Conservation (phyloP, 2,113 vertebrate genomes). For the Pyxicephalus adspersus region DNA sequence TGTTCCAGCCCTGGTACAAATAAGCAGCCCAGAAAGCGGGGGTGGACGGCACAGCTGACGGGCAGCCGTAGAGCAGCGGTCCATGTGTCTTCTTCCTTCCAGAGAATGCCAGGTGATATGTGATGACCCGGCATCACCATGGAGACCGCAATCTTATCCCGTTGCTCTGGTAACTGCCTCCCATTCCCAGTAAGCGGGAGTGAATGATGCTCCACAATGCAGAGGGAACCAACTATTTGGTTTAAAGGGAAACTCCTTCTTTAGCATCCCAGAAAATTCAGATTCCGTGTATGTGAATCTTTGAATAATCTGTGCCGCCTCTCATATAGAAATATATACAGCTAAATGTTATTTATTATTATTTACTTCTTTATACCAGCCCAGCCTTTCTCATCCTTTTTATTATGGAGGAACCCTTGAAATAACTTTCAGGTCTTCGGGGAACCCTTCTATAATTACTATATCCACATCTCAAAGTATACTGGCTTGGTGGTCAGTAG, state of each 20-base stretch:
- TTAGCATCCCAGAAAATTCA: too few relatives aligned
- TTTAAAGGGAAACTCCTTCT: background rate
- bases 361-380: too few relatives aligned
- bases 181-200: background rate
- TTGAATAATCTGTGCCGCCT: too few relatives aligned
- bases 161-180: slow-evolving; percentile 51
- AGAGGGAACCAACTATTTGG: background rate
- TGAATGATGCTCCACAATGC: background rate
- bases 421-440: too few relatives aligned
- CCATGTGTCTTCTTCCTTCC: slow-evolving; percentile 15
- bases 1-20: background rate
- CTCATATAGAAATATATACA: too few relatives aligned
- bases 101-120: slow-evolving; percentile 46
- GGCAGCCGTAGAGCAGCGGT: background rate
- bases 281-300: too few relatives aligned
- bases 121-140: slow-evolving; percentile 47
- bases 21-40: slow-evolving; percentile 2
- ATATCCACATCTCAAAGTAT: too few relatives aligned
- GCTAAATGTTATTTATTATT: too few relatives aligned
- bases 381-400: too few relatives aligned
- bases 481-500: too few relatives aligned
- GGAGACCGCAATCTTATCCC: slow-evolving; percentile 43
- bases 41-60: background rate
- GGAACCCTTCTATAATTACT: too few relatives aligned
- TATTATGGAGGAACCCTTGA: too few relatives aligned